Evolutionary conservation across 2,797 vertebrate genomes (phyloP), one percentile per base, ranked within the genome.

Genomic region (Typhlichthys subterraneus): DNA sequence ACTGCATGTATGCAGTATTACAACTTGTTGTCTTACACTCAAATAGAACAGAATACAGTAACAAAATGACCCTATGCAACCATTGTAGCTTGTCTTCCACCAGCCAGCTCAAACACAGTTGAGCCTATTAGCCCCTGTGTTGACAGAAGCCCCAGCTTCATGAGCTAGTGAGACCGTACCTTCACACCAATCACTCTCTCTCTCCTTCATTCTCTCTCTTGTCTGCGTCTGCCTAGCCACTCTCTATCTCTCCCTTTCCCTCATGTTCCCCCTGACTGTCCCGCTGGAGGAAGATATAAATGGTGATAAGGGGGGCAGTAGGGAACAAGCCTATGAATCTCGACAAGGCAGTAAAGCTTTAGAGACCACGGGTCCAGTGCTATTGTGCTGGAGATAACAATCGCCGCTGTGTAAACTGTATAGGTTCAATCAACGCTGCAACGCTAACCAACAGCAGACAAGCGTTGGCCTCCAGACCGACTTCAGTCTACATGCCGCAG

Each of bases 221-320:
- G 31, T 42, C 53, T 42, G 2, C 8, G 31, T 42, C 53, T 42
- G 9, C 38, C 9, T 42, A 42, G 38, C 54, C 52, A 33, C 55
- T 49, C 54, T 19, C 51, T 60, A 17, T 51, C 59, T 6, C 14
- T 54, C 45, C 42, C 8, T 12, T 49, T 63, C 19, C 58, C 17
- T 50, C 23, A 17, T 50, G 31, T 29, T 61, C 56, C 61, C 57
- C 1, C 5, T n/a, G 38, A 61, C 59, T 19, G 49, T 75, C 83
- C 75, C 72, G 12, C 58, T 54, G 75, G 80, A 77, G 69, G 53
- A 6, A 52, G 74, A 81, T 79, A 76, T 75, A 76, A 84, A 71
- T 63, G 63, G 66, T 71, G 76, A 83, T 84, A 79, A 82, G 76
- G 69, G 81, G 76, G 74, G 38, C 80, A 77, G 76, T 76, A 72